Evolutionary conservation across 2,113 vertebrate genomes (phyloP), one percentile per base, ranked within the genome.

Genomic region (Menura novaehollandiae): DNA sequence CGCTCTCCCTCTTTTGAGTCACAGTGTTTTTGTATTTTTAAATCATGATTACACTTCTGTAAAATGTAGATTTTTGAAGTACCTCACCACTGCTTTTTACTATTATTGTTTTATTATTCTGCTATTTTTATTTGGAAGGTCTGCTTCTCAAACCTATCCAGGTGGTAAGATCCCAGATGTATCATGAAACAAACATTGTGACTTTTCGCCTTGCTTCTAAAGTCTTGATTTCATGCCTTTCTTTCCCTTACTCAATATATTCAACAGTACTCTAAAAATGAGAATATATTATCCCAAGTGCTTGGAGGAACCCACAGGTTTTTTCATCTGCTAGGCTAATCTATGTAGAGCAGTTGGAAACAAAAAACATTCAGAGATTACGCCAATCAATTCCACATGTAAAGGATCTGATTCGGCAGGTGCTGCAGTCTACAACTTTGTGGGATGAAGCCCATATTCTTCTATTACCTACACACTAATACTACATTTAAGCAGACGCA

Each of bases 21-120:
- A 93, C 80, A 96, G 92, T 96, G 94, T 60, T 90, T 96, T 93
- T 94, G 92, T 95, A 95, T 95, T 95, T 96, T 94, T 91, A 96
- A 95, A 92, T 93, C 92, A 94, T 85, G 93, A 94, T 93, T 96
- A 91, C 86, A 76, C 76, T 91, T 92, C 91, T 96, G 80, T 87
- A 89, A 96, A 91, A 93, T 82, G 93, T 35, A 93, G 79, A 92
- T 87, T 96, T 97, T 75, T 94, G 39, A 95, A 95, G 71, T 53
- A 85, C 26, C 53, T 83, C 47, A n/a, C 60, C 60, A 81, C 21
- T 89, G 47, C 69, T 85, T 93, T 92, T 91, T 85, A 78, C 91
- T 90, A 89, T 83, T 91, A 87, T 66, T 84, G 72, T 73, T 95
- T 94, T 94, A 91, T 95, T 94, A 89, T 68, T 73, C 59, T 81